Percentiles rank a stretch among this genome's conserved stretches.
Evolutionary conservation across 1,140 invertebrate species (phyloP).

Genomic region (Lordiphosa stackelbergi): DNA sequence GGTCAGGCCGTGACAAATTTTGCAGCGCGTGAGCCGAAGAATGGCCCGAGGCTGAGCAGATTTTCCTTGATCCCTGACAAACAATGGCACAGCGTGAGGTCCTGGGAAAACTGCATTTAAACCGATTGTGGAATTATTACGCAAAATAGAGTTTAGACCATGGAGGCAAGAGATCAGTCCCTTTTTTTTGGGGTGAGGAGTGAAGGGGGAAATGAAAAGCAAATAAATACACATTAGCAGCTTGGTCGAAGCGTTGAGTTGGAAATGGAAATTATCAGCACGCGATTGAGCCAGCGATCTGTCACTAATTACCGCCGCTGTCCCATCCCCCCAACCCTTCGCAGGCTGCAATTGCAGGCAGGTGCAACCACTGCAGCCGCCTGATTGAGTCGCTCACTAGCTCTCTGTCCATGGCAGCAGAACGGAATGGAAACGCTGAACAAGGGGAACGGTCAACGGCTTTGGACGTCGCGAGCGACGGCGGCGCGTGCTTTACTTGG

Average conservation of each 20-base stretch:
- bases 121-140: slow-evolving; percentile 67
- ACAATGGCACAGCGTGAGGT: slow-evolving; percentile 60
- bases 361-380: slow-evolving; percentile 45
- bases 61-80: slow-evolving; percentile 36
- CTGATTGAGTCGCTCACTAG: slow-evolving; percentile 45
- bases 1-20: slow-evolving; percentile 66
- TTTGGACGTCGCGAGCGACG: slow-evolving; percentile 19
- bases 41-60: slow-evolving; percentile 26
- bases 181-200: background rate
- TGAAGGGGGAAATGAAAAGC: slow-evolving; percentile 15
- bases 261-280: slow-evolving; percentile 63
- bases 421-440: slow-evolving; percentile 31
- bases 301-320: slow-evolving; percentile 67
- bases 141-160: slow-evolving; percentile 61
- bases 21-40: slow-evolving; percentile 63
- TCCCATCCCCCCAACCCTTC: background rate
- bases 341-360: slow-evolving; percentile 40
- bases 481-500: slow-evolving; percentile 66
- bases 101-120: slow-evolving; percentile 38
- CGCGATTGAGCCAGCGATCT: slow-evolving; percentile 68
- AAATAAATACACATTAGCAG: slow-evolving; percentile 55
- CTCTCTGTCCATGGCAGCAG: slow-evolving; percentile 36
- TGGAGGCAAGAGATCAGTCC: slow-evolving; percentile 3
- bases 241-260: slow-evolving; percentile 45
- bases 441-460: slow-evolving; percentile 35